These are phyloP conservation scores for Agrochola lychnidis DNA, from an alignment of 2,888 invertebrate species.

Conservation along the genomic window DNA sequence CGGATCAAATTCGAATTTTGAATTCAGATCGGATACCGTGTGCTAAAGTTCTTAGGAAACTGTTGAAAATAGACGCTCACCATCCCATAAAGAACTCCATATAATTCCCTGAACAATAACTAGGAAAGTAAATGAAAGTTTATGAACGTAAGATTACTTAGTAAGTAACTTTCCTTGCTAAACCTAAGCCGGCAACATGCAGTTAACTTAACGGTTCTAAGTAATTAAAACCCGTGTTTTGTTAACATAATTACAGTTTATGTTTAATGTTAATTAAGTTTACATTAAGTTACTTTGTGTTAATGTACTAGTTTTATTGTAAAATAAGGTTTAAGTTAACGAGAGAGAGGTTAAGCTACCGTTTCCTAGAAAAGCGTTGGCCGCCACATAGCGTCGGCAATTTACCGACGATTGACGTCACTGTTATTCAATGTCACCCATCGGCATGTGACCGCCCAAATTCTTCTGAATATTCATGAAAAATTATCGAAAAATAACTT, in stretches of 20 bases:
- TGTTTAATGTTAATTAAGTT: conserved; percentile 49
- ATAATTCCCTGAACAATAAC: conserved; percentile 23
- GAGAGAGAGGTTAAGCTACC: background rate
- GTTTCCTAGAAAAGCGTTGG: background rate
- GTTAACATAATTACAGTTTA: conserved; percentile 48
- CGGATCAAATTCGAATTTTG: background rate
- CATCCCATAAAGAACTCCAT: background rate
- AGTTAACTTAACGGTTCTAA: conserved; percentile 52
- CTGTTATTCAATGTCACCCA: background rate
- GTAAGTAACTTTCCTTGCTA: conserved; percentile 41
- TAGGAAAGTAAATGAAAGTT: conserved; percentile 39
- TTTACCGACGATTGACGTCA: background rate
- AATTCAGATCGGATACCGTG: background rate
- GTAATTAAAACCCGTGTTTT: conserved; percentile 61
- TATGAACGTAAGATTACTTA: conserved; percentile 37
- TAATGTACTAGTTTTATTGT: conserved; percentile 18
- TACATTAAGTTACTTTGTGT: conserved; percentile 37
- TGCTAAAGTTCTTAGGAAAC: background rate
- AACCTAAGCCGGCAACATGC: conserved; percentile 48
- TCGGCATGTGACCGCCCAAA: no score
- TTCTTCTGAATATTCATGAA: no score
- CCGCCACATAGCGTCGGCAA: background rate
- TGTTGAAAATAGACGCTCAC: background rate
- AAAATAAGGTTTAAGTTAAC: background rate
- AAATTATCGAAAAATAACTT: no score